Percentiles rank a stretch among this genome's conserved stretches.
Evolutionary conservation across 35 echinoderm and acorn worm genomes (phyloP).

Genomic region (Lytechinus variegatus): DNA sequence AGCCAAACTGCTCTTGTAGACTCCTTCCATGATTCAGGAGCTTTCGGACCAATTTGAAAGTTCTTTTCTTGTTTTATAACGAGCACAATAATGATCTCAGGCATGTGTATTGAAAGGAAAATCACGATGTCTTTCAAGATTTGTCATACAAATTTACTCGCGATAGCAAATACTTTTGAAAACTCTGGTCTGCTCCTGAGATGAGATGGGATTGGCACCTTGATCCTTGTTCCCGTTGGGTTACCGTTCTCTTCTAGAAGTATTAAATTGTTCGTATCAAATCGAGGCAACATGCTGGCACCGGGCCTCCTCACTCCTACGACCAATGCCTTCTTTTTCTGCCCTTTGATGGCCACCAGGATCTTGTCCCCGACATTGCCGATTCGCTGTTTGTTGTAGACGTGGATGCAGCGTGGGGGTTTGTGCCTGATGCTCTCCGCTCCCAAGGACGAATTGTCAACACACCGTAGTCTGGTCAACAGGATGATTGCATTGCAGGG

Average conservation of each 20-base stretch:
- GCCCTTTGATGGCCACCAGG: slow-evolving; percentile 82
- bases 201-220: slow-evolving; percentile 84
- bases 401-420: slow-evolving; percentile 90
- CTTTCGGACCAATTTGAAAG: neutral
- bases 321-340: slow-evolving; percentile 92
- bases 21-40: neutral
- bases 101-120: neutral
- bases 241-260: slow-evolving; percentile 95
- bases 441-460: slow-evolving; percentile 90
- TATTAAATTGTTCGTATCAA: slow-evolving; percentile 97
- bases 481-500: slow-evolving; percentile 76
- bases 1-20: neutral
- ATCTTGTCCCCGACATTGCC: slow-evolving; percentile 92
- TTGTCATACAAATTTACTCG: slow-evolving; percentile 86
- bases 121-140: neutral
- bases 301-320: slow-evolving; percentile 82
- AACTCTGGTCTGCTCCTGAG: slow-evolving; percentile 83
- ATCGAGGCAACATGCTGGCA: slow-evolving; percentile 78
- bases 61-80: neutral
- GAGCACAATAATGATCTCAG: neutral
- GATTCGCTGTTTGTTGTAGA: slow-evolving; percentile 89
- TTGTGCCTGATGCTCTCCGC: slow-evolving; percentile 70
- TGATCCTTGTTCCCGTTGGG: slow-evolving; percentile 93
- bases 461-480: slow-evolving; percentile 75
- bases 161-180: slow-evolving; percentile 96